Evolutionary conservation across 2,797 vertebrate genomes (phyloP).

Genomic region (Clarias laeviceps): DNA sequence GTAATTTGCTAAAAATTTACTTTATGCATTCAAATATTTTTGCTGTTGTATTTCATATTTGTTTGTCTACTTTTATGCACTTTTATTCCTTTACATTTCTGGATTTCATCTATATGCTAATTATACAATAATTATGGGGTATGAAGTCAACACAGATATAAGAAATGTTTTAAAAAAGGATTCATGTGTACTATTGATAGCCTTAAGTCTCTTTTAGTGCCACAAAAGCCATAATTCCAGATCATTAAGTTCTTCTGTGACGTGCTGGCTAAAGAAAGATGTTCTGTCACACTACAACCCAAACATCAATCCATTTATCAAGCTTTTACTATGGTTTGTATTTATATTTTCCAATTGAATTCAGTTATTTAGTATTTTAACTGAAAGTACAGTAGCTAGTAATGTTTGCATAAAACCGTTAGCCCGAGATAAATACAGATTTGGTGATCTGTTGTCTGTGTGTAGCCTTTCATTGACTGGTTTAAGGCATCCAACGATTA

Average conservation of each 20-base stretch:
- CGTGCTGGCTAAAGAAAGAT: background rate
- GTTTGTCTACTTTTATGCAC: background rate
- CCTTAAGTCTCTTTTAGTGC: background rate
- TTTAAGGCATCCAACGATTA: background rate
- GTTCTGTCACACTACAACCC: background rate
- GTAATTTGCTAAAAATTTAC: background rate
- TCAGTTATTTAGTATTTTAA: background rate
- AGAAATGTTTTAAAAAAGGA: background rate
- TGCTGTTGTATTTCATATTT: background rate
- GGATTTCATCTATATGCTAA: slow-evolving; percentile 15
- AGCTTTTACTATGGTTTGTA: background rate
- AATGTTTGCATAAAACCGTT: background rate
- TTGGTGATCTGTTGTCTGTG: background rate
- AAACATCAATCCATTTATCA: background rate
- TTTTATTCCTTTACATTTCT: background rate
- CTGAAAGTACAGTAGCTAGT: background rate
- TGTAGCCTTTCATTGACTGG: background rate
- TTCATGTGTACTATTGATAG: background rate
- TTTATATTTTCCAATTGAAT: background rate
- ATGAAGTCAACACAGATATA: background rate
- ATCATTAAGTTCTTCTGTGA: background rate
- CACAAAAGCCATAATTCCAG: background rate
- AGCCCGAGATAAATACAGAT: background rate
- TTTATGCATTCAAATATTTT: background rate
- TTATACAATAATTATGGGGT: slow-evolving; percentile 5